These are phyloP conservation scores for Rachycentron canadum DNA, from an alignment of 2,797 vertebrate species.

Conservation along the genomic window DNA sequence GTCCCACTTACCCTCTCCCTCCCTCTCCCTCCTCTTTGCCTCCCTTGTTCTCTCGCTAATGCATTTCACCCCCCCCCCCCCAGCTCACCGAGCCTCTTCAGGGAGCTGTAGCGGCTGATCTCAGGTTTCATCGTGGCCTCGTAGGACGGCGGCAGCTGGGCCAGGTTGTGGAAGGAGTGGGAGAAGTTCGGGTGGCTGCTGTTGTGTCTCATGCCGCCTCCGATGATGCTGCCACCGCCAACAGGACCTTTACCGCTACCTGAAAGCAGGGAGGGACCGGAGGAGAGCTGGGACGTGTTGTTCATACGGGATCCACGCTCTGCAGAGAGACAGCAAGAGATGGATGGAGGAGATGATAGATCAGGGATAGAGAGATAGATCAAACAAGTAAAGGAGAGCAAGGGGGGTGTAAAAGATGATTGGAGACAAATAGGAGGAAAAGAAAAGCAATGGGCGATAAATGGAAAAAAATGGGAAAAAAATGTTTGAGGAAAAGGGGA, in stretches of 20 bases:
- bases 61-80: neutral
- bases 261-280: constrained; percentile 80
- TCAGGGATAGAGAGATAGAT: neutral
- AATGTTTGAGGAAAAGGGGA: neutral
- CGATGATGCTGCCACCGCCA: constrained; percentile 40
- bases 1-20: neutral
- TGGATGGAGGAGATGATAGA: neutral
- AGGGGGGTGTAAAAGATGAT: neutral
- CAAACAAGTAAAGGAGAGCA: neutral
- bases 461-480: too few species aligned
- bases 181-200: constrained; percentile 90
- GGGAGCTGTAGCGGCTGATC: constrained; percentile 90
- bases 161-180: constrained; percentile 93
- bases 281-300: constrained; percentile 82
- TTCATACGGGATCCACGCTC: constrained; percentile 85
- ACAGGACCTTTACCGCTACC: constrained; percentile 79
- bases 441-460: neutral
- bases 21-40: neutral
- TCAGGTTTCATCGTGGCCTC: constrained; percentile 89
- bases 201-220: constrained; percentile 74
- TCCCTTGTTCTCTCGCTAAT: neutral
- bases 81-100: constrained; percentile 90
- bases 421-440: neutral
- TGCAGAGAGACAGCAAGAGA: constrained; percentile 43
- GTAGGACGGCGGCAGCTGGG: constrained; percentile 91